Conservation (phyloP, 2,797 vertebrate genomes). For the Chromobotia macracanthus region DNA sequence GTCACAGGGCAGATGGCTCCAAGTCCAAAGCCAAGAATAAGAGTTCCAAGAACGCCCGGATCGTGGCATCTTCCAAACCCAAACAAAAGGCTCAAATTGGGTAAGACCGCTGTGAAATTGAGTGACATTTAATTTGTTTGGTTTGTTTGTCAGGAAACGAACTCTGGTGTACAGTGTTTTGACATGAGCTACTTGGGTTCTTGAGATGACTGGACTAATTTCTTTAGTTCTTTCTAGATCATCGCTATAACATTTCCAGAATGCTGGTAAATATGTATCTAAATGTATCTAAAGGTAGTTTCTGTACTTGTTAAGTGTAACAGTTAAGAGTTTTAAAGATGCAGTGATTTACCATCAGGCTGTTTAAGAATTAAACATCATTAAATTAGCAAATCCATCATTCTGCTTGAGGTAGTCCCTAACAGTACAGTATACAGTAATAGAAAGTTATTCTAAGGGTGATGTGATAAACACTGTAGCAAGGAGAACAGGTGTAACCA, state of each 20-base stretch:
- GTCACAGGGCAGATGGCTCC: slow-evolving; percentile 78
- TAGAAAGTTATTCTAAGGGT: too few relatives aligned
- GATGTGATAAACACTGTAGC: too few relatives aligned
- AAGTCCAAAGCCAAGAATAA: slow-evolving; percentile 89
- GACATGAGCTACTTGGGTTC: neutral
- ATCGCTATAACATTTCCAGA: neutral
- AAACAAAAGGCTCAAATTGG: slow-evolving; percentile 97
- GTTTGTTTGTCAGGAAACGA: neutral
- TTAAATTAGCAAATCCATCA: too few relatives aligned
- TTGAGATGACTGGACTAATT: neutral
- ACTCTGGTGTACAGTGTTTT: neutral
- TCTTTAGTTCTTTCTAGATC: neutral
- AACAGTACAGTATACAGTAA: too few relatives aligned
- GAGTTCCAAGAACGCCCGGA: slow-evolving; percentile 85
- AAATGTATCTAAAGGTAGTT: neutral
- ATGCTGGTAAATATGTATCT: neutral
- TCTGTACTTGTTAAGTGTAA: neutral
- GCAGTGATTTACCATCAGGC: too few relatives aligned
- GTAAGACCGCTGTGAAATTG: slow-evolving; percentile 74
- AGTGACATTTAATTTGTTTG: neutral
- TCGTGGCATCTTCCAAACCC: slow-evolving; percentile 84
- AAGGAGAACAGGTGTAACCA: too few relatives aligned
- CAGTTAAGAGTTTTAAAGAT: neutral
- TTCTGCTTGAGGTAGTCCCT: too few relatives aligned
- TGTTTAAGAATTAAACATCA: too few relatives aligned